Evolutionary conservation across 1,140 invertebrate species (phyloP).

Genomic region (Bombus confusus): DNA sequence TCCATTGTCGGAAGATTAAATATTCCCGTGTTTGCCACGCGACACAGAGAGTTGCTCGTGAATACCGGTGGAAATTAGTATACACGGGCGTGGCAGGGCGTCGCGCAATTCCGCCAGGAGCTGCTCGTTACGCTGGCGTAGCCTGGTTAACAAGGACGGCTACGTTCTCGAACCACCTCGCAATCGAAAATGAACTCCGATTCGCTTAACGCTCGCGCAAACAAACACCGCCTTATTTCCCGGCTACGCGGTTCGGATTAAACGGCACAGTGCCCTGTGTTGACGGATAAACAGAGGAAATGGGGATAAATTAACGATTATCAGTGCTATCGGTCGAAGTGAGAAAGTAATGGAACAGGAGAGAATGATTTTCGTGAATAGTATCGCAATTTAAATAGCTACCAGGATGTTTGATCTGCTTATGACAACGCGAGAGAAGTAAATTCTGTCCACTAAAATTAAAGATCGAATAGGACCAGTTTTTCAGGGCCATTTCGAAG

Average conservation of each 20-base stretch:
- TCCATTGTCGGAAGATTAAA: not conserved
- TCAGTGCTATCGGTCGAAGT: not conserved
- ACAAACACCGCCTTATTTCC: slow-evolving; percentile 18
- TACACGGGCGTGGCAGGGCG: slow-evolving; percentile 20
- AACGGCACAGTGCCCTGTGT: not conserved
- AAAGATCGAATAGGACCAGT: not conserved
- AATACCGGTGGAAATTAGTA: slow-evolving; percentile 35
- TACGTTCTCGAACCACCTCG: not conserved
- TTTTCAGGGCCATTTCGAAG: not conserved
- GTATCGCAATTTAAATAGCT: no score
- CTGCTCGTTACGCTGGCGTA: slow-evolving; percentile 24
- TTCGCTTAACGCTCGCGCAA: not conserved
- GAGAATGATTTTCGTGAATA: not conserved
- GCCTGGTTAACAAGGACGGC: slow-evolving; percentile 15
- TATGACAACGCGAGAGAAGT: not conserved
- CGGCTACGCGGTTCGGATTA: not conserved
- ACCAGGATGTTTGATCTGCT: not conserved
- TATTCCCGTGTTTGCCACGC: slow-evolving; percentile 12
- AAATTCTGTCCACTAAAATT: not conserved
- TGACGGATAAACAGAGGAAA: slow-evolving; percentile 11
- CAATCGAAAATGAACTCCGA: slow-evolving; percentile 23
- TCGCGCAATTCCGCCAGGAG: slow-evolving; percentile 1
- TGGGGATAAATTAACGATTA: slow-evolving; percentile 32
- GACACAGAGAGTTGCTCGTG: slow-evolving; percentile 2
- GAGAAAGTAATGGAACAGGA: not conserved